Percentiles rank a stretch among this genome's conserved stretches.
Conservation (phyloP, 2,113 vertebrate species). For the Rattus rattus region DNA sequence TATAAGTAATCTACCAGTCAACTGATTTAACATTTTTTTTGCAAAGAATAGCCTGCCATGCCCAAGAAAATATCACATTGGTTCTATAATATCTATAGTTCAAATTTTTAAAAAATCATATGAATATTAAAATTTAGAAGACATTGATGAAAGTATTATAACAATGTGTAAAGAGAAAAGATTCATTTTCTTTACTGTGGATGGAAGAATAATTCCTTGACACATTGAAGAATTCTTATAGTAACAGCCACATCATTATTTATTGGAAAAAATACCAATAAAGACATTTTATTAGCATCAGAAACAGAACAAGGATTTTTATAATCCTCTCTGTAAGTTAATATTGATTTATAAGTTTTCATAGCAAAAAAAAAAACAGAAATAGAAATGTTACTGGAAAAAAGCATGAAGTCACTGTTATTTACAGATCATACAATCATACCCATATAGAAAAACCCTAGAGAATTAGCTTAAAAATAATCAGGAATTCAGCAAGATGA, state of each 20-base stretch:
- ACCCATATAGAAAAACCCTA: slow-evolving; percentile 5
- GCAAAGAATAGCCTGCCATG: background rate
- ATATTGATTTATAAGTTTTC: slow-evolving; percentile 43
- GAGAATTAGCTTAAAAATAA: slow-evolving; percentile 53
- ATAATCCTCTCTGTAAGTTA: background rate
- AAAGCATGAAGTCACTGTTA: slow-evolving; percentile 34
- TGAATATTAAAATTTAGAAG: slow-evolving; percentile 46
- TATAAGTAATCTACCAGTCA: background rate
- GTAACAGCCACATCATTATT: background rate
- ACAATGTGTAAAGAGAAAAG: slow-evolving; percentile 6
- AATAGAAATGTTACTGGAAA: slow-evolving; percentile 15
- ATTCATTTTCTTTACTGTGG: background rate
- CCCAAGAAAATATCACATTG: background rate
- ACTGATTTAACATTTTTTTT: background rate
- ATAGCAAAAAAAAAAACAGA: slow-evolving; percentile 32
- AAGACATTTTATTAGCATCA: slow-evolving; percentile 16
- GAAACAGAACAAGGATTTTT: background rate
- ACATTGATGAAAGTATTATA: background rate
- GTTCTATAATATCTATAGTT: background rate
- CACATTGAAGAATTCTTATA: background rate
- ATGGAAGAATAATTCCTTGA: slow-evolving; percentile 38
- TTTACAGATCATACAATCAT: background rate
- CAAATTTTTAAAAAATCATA: background rate
- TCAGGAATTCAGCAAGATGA: slow-evolving; percentile 61
- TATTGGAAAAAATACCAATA: slow-evolving; percentile 35